Conservation (phyloP, 2,113 vertebrate genomes). For the Rhegmatorhina hoffmannsi region DNA sequence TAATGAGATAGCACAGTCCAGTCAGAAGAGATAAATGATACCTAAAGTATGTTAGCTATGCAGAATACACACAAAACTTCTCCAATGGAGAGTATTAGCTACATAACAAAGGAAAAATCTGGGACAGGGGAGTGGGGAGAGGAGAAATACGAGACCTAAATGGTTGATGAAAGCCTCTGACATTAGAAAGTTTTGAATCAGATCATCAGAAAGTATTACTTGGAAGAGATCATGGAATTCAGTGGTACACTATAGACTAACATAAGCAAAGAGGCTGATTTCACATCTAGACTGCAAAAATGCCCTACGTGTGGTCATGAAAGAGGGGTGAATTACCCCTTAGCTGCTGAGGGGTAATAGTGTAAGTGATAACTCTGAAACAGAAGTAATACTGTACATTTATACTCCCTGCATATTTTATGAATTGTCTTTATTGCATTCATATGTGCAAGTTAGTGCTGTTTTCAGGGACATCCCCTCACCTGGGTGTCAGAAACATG, state of each 20-base stretch:
- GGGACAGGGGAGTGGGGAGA: accelerated
- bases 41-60: background rate
- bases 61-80: background rate
- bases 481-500: background rate
- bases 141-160: background rate
- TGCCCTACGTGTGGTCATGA: background rate
- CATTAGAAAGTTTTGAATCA: background rate
- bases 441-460: background rate
- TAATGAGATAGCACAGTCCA: background rate
- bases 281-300: background rate
- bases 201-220: background rate
- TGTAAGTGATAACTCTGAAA: background rate
- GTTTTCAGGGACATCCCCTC: background rate
- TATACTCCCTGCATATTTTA: background rate
- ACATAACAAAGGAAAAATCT: background rate
- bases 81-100: background rate
- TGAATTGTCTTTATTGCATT: background rate
- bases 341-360: background rate
- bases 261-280: background rate
- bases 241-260: background rate
- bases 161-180: background rate
- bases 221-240: background rate
- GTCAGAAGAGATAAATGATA: background rate
- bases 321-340: background rate
- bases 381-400: background rate